Percentiles rank a stretch among this genome's conserved stretches.
phyloP scores from a whole-genome alignment of 2,888 invertebrate genomes.

The Melinopterus prodromus region DNA sequence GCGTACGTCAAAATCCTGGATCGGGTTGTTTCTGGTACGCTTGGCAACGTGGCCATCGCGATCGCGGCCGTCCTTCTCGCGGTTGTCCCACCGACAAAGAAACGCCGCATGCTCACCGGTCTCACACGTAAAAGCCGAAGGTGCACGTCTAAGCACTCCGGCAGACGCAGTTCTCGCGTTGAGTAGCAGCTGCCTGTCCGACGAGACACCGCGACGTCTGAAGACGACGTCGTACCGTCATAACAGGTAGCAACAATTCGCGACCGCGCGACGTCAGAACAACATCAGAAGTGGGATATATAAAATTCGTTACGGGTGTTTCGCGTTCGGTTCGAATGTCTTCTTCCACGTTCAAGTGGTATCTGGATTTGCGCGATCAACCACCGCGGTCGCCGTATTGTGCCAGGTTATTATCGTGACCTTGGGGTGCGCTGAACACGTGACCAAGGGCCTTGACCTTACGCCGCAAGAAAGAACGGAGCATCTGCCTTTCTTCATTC shows the following conservation, averaged over 20 bases:
- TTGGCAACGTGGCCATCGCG: constrained; percentile 23
- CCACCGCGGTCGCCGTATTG: constrained; percentile 47
- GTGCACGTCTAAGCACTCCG: not conserved
- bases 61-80: constrained; percentile 41
- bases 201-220: constrained; percentile 1
- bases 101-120: constrained; percentile 28
- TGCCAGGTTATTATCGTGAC: constrained; percentile 56
- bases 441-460: constrained; percentile 69
- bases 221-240: constrained; percentile 12
- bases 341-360: not conserved
- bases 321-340: constrained; percentile 23
- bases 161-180: constrained; percentile 7
- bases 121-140: constrained; percentile 9
- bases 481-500: constrained; percentile 28
- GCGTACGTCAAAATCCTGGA: too few relatives aligned
- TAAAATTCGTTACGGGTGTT: not conserved
- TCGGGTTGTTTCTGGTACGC: not conserved
- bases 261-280: not conserved
- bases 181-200: not conserved
- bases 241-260: not conserved
- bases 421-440: constrained; percentile 64
- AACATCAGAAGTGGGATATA: not conserved
- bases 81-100: constrained; percentile 45
- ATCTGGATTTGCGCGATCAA: too few relatives aligned
- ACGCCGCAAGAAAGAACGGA: constrained; percentile 36